These are phyloP conservation scores for Halcyon chelicuti DNA, from an alignment of 2,797 vertebrate species.

Conservation along the genomic window DNA sequence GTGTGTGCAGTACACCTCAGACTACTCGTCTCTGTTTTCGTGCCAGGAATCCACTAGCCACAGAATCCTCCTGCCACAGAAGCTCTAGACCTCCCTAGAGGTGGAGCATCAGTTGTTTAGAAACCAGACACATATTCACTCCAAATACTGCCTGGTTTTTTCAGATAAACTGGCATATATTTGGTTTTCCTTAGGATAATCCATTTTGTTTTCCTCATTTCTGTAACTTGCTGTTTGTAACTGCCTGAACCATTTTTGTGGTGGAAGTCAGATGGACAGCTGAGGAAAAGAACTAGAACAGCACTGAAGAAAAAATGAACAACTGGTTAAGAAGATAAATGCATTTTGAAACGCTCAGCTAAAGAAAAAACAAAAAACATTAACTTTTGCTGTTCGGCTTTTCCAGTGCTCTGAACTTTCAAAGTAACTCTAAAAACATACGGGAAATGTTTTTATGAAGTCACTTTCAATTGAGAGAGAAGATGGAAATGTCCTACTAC, in stretches of 20 bases:
- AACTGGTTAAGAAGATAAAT: background rate
- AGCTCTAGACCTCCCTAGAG: background rate
- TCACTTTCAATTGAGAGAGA: background rate
- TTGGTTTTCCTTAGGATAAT: background rate
- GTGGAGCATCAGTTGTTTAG: background rate
- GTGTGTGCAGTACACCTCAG: background rate
- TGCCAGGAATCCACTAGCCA: background rate
- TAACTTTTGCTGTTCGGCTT: background rate
- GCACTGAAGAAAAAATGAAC: fast-evolving
- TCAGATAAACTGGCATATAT: background rate
- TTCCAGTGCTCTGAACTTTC: background rate
- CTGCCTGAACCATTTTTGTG: background rate
- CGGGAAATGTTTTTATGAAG: background rate
- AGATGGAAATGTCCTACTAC: background rate
- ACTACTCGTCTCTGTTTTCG: background rate
- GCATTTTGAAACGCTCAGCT: background rate
- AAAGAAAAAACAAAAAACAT: background rate
- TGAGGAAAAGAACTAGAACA: background rate
- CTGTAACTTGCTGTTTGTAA: background rate
- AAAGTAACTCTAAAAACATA: background rate
- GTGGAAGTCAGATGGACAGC: background rate
- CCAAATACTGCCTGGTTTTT: background rate
- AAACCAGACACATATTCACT: background rate
- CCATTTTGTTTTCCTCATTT: background rate
- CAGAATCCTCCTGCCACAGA: background rate